These are phyloP conservation scores for Oxytorus armatus DNA, from an alignment of 2,888 invertebrate species.

Conservation along the genomic window DNA sequence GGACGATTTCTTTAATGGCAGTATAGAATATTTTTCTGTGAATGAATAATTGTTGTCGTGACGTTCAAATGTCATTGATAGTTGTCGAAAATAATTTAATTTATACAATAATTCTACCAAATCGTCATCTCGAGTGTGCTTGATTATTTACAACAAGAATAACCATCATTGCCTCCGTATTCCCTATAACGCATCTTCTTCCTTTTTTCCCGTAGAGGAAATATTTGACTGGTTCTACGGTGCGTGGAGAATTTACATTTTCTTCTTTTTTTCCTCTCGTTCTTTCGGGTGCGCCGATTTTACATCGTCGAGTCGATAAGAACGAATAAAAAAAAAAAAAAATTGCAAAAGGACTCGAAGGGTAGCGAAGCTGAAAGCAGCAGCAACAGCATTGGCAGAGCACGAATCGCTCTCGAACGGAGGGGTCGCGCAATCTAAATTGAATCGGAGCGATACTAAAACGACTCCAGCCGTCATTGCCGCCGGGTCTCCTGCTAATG, in stretches of 20 bases:
- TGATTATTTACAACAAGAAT: background rate
- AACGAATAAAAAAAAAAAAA: constrained; percentile 26
- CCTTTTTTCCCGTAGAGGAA: constrained; percentile 2
- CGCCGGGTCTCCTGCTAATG: constrained; percentile 55
- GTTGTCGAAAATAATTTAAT: too few relatives aligned
- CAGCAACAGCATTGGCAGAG: constrained; percentile 18
- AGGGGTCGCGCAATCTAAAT: constrained; percentile 71
- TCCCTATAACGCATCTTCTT: background rate
- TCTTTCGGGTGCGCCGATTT: constrained; percentile 44
- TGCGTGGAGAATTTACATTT: constrained; percentile 14
- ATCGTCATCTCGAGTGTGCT: background rate
- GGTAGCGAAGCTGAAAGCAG: constrained; percentile 25
- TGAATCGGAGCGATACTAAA: constrained; percentile 70
- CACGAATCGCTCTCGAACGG: constrained; percentile 55
- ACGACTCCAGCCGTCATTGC: constrained; percentile 64
- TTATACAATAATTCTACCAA: too few relatives aligned
- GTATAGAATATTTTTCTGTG: too few relatives aligned
- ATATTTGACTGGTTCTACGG: constrained; percentile 1
- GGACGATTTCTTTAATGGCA: too few relatives aligned
- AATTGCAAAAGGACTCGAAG: constrained; percentile 1
- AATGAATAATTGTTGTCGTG: too few relatives aligned
- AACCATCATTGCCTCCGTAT: background rate
- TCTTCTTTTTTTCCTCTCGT: constrained; percentile 3
- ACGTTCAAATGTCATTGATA: too few relatives aligned
- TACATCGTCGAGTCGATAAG: constrained; percentile 52